Evolutionary conservation across 1,140 invertebrate genomes (phyloP).

Genomic region (Bombus soroeensis): DNA sequence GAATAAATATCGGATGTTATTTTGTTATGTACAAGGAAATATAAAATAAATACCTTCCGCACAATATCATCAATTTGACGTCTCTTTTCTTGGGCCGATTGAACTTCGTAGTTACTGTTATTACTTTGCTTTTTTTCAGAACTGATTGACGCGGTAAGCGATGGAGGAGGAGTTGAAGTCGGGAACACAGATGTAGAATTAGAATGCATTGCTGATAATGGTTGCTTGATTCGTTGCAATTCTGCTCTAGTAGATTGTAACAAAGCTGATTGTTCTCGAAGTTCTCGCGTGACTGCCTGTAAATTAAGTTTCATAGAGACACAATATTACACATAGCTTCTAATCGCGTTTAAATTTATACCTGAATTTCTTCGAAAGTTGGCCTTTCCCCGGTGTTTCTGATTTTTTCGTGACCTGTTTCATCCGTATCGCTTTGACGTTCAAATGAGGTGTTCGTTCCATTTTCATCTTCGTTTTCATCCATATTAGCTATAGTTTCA

Average conservation of each 20-base stretch:
- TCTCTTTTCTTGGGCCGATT: slow-evolving; percentile 71
- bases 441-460: slow-evolving; percentile 63
- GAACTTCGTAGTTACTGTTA: slow-evolving; percentile 58
- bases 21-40: background rate
- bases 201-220: slow-evolving; percentile 48
- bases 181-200: slow-evolving; percentile 53
- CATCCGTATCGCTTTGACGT: slow-evolving; percentile 66
- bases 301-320: slow-evolving; percentile 8
- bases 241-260: slow-evolving; percentile 76
- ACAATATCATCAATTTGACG: slow-evolving; percentile 77
- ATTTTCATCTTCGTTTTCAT: slow-evolving; percentile 58
- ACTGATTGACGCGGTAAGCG: slow-evolving; percentile 32
- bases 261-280: slow-evolving; percentile 77
- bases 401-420: slow-evolving; percentile 54
- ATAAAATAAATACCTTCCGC: slow-evolving; percentile 71
- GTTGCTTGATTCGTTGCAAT: slow-evolving; percentile 77
- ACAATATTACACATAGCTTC: background rate
- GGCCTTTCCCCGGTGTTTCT: slow-evolving; percentile 58
- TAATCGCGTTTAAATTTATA: slow-evolving; percentile 30
- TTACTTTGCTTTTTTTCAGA: slow-evolving; percentile 73
- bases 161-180: slow-evolving; percentile 66
- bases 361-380: slow-evolving; percentile 74
- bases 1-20: background rate
- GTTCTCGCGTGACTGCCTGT: slow-evolving; percentile 75
- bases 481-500: slow-evolving; percentile 45